Evolutionary conservation across 2,113 vertebrate genomes (phyloP).

Genomic region (Pseudolaguvia tuberculata): DNA sequence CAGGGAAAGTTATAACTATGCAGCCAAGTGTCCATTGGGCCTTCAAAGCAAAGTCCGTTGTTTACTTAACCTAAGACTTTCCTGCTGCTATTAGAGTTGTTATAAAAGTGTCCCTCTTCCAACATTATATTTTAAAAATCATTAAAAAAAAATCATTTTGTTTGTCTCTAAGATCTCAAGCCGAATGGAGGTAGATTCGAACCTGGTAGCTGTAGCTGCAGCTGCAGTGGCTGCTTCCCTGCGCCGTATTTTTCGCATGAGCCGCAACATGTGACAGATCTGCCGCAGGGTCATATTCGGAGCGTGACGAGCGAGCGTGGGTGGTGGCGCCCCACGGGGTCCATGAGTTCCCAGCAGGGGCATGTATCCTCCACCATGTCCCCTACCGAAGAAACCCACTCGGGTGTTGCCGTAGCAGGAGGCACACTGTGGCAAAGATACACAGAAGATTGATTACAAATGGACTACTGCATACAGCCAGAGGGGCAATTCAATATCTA

Average conservation of each 20-base stretch:
- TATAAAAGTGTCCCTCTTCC: neutral
- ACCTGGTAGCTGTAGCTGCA: slow-evolving; percentile 52
- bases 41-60: neutral
- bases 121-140: no score
- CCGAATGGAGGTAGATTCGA: slow-evolving; percentile 23
- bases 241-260: slow-evolving; percentile 65
- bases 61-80: neutral
- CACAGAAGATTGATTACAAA: slow-evolving; percentile 5
- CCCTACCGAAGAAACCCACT: slow-evolving; percentile 54
- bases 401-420: slow-evolving; percentile 64
- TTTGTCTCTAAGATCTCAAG: neutral
- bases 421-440: slow-evolving; percentile 58
- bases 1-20: neutral
- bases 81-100: neutral
- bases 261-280: slow-evolving; percentile 65
- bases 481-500: slow-evolving; percentile 49
- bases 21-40: neutral
- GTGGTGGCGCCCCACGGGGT: slow-evolving; percentile 56
- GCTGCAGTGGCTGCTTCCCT: slow-evolving; percentile 55
- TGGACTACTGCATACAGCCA: neutral
- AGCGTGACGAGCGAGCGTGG: slow-evolving; percentile 56
- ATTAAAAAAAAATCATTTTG: neutral
- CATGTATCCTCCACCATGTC: slow-evolving; percentile 53
- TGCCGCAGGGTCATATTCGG: slow-evolving; percentile 70
- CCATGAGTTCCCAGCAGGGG: slow-evolving; percentile 58